Conservation (phyloP, 37 sponge, comb jelly and placozoan genomes). For the Dysidea cf. avara region DNA sequence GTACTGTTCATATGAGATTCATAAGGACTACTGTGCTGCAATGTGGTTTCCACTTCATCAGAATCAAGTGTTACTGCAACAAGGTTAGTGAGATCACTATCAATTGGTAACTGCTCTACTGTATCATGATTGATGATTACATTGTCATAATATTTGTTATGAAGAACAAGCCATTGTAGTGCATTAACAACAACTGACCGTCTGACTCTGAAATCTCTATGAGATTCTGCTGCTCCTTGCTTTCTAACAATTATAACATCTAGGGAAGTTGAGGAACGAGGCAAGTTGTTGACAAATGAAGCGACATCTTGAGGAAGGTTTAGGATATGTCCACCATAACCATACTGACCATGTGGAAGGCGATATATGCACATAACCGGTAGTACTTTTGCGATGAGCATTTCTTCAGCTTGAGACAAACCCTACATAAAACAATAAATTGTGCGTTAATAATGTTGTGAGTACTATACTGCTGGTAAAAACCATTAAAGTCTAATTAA, state of each 20-base stretch:
- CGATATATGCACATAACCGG: constrained; percentile 39
- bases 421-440: no score
- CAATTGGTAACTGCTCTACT: constrained; percentile 25
- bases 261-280: constrained; percentile 13
- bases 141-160: constrained; percentile 24
- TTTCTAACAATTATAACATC: constrained; percentile 35
- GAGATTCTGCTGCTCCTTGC: constrained; percentile 6
- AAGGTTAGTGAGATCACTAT: constrained; percentile 25
- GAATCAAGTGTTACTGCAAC: neutral
- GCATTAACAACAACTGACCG: constrained; percentile 24
- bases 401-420: no score
- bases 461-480: no score
- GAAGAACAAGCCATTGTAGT: constrained; percentile 28
- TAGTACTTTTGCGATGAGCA: constrained; percentile 38
- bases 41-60: neutral
- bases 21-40: no score
- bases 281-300: constrained; percentile 29
- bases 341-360: constrained; percentile 18
- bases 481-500: no score
- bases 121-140: constrained; percentile 11
- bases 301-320: no score
- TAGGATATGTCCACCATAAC: no score
- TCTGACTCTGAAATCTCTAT: constrained; percentile 48
- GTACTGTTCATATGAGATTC: neutral
- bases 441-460: no score